Conservation (phyloP, 1,140 invertebrate genomes). For the Leptinotarsa texana region DNA sequence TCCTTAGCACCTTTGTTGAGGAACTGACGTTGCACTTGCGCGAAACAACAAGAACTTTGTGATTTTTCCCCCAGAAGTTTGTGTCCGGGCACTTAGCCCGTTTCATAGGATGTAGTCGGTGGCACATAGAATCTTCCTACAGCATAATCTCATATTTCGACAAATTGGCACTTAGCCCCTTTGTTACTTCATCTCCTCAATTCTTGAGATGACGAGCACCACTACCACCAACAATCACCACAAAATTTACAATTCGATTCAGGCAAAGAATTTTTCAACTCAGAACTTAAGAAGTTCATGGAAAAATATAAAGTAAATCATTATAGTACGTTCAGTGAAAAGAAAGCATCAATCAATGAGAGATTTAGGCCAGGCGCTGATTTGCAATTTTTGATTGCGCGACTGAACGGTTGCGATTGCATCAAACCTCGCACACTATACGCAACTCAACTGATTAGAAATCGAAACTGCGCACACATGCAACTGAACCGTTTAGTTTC, state of each 20-base stretch:
- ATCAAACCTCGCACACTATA: too few relatives aligned
- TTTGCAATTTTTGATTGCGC: too few relatives aligned
- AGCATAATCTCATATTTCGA: neutral
- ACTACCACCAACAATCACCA: too few relatives aligned
- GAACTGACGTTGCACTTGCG: neutral
- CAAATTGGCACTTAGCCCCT: constrained; percentile 20
- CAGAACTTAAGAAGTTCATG: neutral
- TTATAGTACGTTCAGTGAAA: neutral
- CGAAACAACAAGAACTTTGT: neutral
- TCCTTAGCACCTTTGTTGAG: neutral
- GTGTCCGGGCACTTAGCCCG: neutral
- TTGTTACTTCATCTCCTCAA: constrained; percentile 11
- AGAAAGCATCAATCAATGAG: neutral
- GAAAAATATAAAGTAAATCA: neutral
- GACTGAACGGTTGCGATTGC: too few relatives aligned
- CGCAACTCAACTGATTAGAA: too few relatives aligned
- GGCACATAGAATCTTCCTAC: constrained; percentile 5
- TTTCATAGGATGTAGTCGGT: constrained; percentile 13
- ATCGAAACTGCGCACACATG: too few relatives aligned
- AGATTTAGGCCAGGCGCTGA: too few relatives aligned
- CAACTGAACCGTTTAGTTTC: too few relatives aligned
- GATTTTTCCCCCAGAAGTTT: neutral
- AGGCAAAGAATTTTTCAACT: neutral
- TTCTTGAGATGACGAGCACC: too few relatives aligned
- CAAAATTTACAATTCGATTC: neutral